Percentiles rank a stretch among this genome's conserved stretches.
Conservation (phyloP, 2,888 invertebrate species). For the Andrena bucephala region DNA sequence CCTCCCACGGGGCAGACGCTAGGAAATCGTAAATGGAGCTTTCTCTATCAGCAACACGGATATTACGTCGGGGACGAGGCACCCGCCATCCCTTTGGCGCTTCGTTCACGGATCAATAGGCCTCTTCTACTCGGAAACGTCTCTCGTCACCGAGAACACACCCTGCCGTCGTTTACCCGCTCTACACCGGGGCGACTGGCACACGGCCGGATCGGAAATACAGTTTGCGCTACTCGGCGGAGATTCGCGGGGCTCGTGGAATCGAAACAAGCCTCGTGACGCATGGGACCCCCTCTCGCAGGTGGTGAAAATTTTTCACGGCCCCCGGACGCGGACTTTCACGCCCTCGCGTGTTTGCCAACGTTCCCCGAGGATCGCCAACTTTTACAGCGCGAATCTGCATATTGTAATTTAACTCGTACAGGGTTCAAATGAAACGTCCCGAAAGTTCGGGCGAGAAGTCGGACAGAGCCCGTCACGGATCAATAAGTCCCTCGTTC, state of each 20-base stretch:
- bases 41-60: slow-evolving; percentile 69
- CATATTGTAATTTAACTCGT: slow-evolving; percentile 38
- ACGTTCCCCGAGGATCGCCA: slow-evolving; percentile 16
- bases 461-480: slow-evolving; percentile 41
- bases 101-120: slow-evolving; percentile 78
- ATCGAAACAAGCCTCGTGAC: not conserved
- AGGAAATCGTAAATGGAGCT: slow-evolving; percentile 73
- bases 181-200: slow-evolving; percentile 19
- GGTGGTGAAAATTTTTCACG: not conserved
- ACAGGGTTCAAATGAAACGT: slow-evolving; percentile 17
- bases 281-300: not conserved
- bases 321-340: not conserved
- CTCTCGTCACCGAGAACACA: slow-evolving; percentile 46
- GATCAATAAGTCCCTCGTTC: slow-evolving; percentile 56
- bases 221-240: not conserved
- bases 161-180: slow-evolving; percentile 48
- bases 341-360: not conserved
- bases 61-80: slow-evolving; percentile 75
- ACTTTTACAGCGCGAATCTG: slow-evolving; percentile 32
- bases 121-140: slow-evolving; percentile 68
- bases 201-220: not conserved
- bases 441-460: slow-evolving; percentile 44
- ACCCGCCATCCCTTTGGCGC: slow-evolving; percentile 72
- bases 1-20: slow-evolving; percentile 35
- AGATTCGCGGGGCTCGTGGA: not conserved